Base-by-base conservation (phyloP, 2,888 invertebrate species). In the Tortrix viridana region DNA sequence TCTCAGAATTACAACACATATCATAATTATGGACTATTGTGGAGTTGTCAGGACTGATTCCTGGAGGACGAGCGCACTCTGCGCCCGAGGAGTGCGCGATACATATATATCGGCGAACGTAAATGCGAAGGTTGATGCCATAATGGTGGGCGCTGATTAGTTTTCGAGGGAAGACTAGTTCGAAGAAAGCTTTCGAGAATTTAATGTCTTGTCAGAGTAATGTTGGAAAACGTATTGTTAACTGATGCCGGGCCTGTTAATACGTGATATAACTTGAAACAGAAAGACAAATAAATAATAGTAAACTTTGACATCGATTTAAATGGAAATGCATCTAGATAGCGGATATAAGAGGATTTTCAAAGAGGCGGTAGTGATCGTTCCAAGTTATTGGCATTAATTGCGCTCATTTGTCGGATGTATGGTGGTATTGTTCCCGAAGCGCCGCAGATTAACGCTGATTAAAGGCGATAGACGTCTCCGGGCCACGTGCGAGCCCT, bases 1-100 rank as follows among this genome's bases (percentile, higher is more conserved):
- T 81, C 84, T 84, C 74, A 78, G 83, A 88, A 88, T 89, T 84
- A 85, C 89, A 86, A 89, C 89, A 90, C 91, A 90, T 90, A 90
- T 92, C 92, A 91, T 90, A 91, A 92, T 92, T 91, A 92, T 91
- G 89, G 92, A 85, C 89, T 89, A 92, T 92, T 92, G 92, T 92
- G 86, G 81, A 74, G 82, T 84, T 86, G 91, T 88, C 85, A 74
- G 80, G 77, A 79, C 78, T 88, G 89, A 89, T 90, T 87, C 80
- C 79, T 79, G 73, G 78, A 74, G 73, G 82, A 87, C 81, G 80
- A 76, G 76, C 75, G 76, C 76, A 77, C 81, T 84, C 80, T 72
- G 80, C 82, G 84, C 82, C 79, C 78, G 76, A 71, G 79, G 80
- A 78, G 72, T 69, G 72, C 65, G 66, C 69, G 81, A 83, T 80